Evolutionary conservation across 2,113 vertebrate species (phyloP).

Genomic region (Carollia perspicillata): DNA sequence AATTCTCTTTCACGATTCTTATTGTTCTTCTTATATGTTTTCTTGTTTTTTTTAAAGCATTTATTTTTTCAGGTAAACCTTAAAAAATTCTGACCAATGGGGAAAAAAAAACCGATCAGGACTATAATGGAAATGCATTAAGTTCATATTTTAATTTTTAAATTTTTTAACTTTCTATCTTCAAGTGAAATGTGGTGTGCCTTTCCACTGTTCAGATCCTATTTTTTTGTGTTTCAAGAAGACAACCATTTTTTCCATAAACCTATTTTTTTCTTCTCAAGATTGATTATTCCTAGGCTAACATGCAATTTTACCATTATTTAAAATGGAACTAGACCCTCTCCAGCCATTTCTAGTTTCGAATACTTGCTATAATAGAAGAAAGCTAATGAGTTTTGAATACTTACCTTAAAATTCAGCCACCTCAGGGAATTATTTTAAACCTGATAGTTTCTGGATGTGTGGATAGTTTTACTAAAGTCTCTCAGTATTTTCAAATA

Average conservation of each 20-base stretch:
- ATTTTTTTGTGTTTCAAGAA: constrained; percentile 27
- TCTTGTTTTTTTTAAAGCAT: background rate
- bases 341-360: background rate
- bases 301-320: background rate
- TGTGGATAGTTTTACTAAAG: background rate
- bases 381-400: background rate
- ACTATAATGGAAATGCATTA: background rate
- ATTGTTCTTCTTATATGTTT: background rate
- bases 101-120: background rate
- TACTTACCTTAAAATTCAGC: constrained; percentile 25
- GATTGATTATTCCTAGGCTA: background rate
- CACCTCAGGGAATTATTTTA: constrained; percentile 23
- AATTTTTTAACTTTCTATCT: constrained; percentile 17
- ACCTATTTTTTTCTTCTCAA: background rate
- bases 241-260: background rate
- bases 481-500: background rate
- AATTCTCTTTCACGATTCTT: background rate
- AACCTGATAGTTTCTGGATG: background rate
- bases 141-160: background rate
- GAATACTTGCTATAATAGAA: background rate
- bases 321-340: background rate
- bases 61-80: background rate
- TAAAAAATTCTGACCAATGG: background rate
- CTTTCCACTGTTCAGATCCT: background rate
- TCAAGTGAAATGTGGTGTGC: background rate